A percentile compares a stretch with the other conserved stretches of the same genome.
phyloP scores from a whole-genome alignment of 2,888 invertebrate genomes.

The Esperia sulphurella region DNA sequence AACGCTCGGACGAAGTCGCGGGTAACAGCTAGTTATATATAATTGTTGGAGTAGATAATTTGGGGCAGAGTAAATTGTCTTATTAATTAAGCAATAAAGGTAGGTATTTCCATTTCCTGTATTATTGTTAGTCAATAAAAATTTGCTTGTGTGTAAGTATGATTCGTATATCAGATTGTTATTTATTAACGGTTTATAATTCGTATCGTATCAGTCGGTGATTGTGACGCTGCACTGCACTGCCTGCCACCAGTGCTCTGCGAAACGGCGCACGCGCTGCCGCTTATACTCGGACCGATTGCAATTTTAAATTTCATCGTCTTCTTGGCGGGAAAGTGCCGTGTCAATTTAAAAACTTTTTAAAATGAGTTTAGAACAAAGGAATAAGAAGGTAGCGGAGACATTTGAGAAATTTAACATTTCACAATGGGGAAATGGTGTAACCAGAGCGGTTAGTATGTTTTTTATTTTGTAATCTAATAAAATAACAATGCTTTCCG shows the following conservation, averaged over 20 bases:
- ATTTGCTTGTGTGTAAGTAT: too few relatives aligned
- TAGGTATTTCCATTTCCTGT: too few relatives aligned
- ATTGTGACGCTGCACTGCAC: neutral
- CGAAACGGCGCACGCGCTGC: slow-evolving; percentile 46
- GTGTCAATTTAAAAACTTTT: slow-evolving; percentile 21
- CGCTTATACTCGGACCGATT: slow-evolving; percentile 41
- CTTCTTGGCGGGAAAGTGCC: slow-evolving; percentile 60
- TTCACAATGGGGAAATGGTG: slow-evolving; percentile 60
- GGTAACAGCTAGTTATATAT: too few relatives aligned
- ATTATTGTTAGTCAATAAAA: too few relatives aligned
- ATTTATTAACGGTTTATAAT: slow-evolving; percentile 40
- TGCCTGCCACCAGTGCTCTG: slow-evolving; percentile 43
- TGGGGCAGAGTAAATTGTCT: too few relatives aligned
- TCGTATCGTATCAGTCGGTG: slow-evolving; percentile 26
- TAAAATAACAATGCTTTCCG: too few relatives aligned
- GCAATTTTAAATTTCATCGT: slow-evolving; percentile 30
- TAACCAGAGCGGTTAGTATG: slow-evolving; percentile 43
- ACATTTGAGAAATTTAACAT: slow-evolving; percentile 70
- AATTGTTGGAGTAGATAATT: too few relatives aligned
- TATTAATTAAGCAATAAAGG: neutral
- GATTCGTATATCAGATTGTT: slow-evolving; percentile 24
- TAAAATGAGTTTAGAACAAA: slow-evolving; percentile 65
- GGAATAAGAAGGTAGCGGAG: slow-evolving; percentile 66
- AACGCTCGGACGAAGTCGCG: too few relatives aligned
- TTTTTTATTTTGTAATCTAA: slow-evolving; percentile 2